Conservation (phyloP, 2,113 vertebrate species). For the Ranitomeya imitator region DNA sequence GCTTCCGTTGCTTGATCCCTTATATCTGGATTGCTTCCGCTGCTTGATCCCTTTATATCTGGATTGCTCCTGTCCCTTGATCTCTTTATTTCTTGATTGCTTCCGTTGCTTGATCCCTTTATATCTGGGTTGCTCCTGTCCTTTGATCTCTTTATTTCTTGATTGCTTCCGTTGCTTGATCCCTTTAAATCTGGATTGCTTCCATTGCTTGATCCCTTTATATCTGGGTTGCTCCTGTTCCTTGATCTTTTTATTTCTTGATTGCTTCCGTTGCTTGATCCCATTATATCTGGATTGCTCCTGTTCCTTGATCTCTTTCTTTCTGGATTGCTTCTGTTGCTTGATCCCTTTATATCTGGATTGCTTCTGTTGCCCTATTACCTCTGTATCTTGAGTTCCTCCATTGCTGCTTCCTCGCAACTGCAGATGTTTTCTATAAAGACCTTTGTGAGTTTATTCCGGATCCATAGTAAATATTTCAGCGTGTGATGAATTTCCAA, state of each 20-base stretch:
- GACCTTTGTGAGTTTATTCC: not conserved
- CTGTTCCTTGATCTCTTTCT: not conserved
- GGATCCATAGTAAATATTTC: not conserved
- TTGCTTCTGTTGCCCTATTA: not conserved
- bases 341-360: not conserved
- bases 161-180: not conserved
- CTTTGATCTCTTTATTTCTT: not conserved
- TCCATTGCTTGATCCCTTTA: not conserved
- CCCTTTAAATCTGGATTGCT: not conserved
- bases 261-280: not conserved
- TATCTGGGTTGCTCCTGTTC: too few species aligned
- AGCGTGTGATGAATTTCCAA: constrained; percentile 62
- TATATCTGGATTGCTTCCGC: not conserved
- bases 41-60: too few species aligned
- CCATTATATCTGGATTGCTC: not conserved
- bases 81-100: too few species aligned
- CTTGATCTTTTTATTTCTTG: too few species aligned
- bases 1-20: not conserved
- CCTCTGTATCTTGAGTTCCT: not conserved
- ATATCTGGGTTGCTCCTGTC: not conserved
- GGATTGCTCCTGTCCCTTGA: too few species aligned
- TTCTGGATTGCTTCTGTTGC: not conserved
- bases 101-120: too few species aligned
- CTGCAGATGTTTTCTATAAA: not conserved
- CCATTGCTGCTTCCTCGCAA: not conserved